Base-by-base conservation (phyloP, 92 coral and sea anemone species). In the Ricordea florida region DNA sequence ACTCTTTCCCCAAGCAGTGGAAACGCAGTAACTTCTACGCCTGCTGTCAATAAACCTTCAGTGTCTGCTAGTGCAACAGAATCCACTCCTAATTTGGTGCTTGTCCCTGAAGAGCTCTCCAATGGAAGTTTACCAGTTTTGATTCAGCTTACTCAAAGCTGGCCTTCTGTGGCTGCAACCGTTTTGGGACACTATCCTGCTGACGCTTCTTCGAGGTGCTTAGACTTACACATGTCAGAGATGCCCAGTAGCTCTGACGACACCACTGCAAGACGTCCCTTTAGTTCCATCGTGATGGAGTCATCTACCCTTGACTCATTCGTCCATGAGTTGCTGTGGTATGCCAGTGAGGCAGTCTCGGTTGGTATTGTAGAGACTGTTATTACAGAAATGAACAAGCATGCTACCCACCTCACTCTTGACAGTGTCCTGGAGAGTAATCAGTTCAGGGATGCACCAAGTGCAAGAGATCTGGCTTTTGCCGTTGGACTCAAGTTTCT, bases 111-210 rank as follows among this genome's bases (percentile, higher is more conserved):
- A 24, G 80, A 73, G 4, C 46, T 58, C 0, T 32, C 46, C n/a
- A 27, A 58, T 58, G 88, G 76, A 1, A 28, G 50, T 27, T 76
- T 85, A 8, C 97, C 97, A 0, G 82, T 92, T 18, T 53, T 92
- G 73, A 64, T 89, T 18, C 97, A 92, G 37, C 84, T 92, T 10
- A 82, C 92, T 0, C 89, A 88, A 53, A 81, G 69, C 75, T 92
- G 97, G 97, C 92, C 91, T 0, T 85, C 87, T 17, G 91, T 92
- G 27, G 94, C 88, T 4, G 84, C 93, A 10, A 85, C 89, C 20
- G 23, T 92, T 28, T 72, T 92, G 38, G 97, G 97, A 28, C 56
- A 52, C 62, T 69, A 46, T 62, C 97, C 97, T 18, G 68, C 40
- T 29, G 59, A 47, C 31, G 69, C 82, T 57, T 46, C 80, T 20